These are phyloP conservation scores for Drosophila nigrodunni DNA, from an alignment of 1,140 invertebrate genomes.

Conservation along the genomic window DNA sequence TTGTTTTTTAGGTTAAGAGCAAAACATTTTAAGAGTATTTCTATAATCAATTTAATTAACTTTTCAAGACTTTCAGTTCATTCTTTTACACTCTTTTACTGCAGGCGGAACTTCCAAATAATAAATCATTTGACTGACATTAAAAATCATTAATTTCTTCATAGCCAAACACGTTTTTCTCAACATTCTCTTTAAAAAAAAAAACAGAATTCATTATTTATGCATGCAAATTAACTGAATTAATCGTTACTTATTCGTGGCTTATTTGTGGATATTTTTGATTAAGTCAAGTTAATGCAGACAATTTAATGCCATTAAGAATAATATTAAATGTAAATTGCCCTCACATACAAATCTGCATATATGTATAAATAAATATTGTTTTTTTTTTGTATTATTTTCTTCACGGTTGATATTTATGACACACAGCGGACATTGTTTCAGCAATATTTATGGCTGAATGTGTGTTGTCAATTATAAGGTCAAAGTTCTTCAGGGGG, in stretches of 20 bases:
- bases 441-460: slow-evolving; percentile 11
- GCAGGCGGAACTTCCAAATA: too few relatives aligned
- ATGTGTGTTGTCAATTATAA: slow-evolving; percentile 10
- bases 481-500: slow-evolving; percentile 11
- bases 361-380: neutral
- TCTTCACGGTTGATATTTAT: neutral
- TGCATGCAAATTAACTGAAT: neutral
- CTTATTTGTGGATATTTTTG: neutral
- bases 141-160: neutral
- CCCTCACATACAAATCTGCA: too few relatives aligned
- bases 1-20: too few relatives aligned
- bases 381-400: neutral
- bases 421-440: neutral
- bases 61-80: too few relatives aligned
- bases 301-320: neutral
- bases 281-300: neutral
- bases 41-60: too few relatives aligned
- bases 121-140: too few relatives aligned
- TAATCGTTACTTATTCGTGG: neutral
- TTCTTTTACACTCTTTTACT: too few relatives aligned
- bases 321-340: slow-evolving; percentile 3
- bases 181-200: neutral
- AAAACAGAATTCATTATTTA: neutral
- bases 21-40: too few relatives aligned
- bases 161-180: neutral